Evolutionary conservation across 2,113 vertebrate genomes (phyloP), one percentile per base, ranked within the genome.

Genomic region (Nibea albiflora): DNA sequence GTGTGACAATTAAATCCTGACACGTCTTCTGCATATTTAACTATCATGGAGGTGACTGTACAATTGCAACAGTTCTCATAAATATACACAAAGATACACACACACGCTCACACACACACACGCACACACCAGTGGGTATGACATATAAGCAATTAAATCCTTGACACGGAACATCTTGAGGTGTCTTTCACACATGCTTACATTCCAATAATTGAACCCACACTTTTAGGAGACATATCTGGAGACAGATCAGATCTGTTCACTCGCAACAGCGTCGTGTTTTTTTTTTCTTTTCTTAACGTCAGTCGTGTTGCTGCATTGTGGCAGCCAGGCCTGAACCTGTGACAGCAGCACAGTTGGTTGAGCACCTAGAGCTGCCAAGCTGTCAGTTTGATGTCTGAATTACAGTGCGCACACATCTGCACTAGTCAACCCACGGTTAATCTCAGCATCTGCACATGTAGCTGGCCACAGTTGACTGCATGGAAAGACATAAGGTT

Each of bases 361-460:
- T 74, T 90, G 88, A 93, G 69, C 88, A 84, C 77, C 70, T 78
- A 57, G 67, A 62, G 78, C 83, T 81, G 84, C 83, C 85, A 83
- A 80, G 77, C 88, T 90, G 88, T 92, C 92, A 88, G 65, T 74
- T 73, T 89, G 90, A 94, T 83, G 76, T 91, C 88, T 92, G 83
- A 90, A 92, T 94, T 91, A 92, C 75, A 84, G 80, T 54, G 53
- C 63, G 16, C 57, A 70, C 86, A 81, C 80, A 87, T 84, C 87
- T 90, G 89, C 68, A 85, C 65, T 49, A 73, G 75, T 84, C 71
- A 86, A 74, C 82, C 57, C 15, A 5, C 58, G 81, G 80, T 44
- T 87, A 78, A 87, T 87, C 68, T 74, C 78, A 78, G 80, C 92
- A 90, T 88, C 83, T 88, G 84, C 42, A 67, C n/a, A 16, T 60